Conservation (phyloP, 1,140 invertebrate species). For the Tetramorium parvispinum region DNA sequence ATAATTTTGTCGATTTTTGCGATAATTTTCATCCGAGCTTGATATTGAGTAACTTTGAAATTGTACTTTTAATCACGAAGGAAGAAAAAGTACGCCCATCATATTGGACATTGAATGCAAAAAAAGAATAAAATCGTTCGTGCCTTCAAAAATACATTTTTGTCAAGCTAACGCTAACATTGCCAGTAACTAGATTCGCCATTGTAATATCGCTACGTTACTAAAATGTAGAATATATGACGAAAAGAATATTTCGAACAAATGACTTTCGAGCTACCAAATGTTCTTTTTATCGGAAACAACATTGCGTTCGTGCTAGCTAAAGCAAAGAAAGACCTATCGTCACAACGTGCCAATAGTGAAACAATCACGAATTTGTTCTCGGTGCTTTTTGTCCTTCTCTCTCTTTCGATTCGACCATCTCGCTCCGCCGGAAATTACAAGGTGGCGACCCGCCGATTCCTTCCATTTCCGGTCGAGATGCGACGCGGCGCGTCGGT, state of each 20-base stretch:
- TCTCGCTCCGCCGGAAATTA: slow-evolving; percentile 68
- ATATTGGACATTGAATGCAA: neutral
- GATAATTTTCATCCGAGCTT: neutral
- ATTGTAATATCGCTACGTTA: slow-evolving; percentile 16
- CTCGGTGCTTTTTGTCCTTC: neutral
- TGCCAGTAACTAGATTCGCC: neutral
- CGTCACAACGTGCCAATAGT: slow-evolving; percentile 45
- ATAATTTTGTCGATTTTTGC: neutral
- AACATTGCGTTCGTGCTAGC: neutral
- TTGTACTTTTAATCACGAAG: neutral
- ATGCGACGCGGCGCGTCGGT: slow-evolving; percentile 38
- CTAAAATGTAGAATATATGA: slow-evolving; percentile 16
- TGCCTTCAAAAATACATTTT: neutral
- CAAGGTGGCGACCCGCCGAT: slow-evolving; percentile 58
- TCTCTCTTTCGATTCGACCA: slow-evolving; percentile 31
- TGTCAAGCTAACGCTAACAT: neutral
- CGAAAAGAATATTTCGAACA: slow-evolving; percentile 6
- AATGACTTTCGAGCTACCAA: neutral
- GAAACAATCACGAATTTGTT: slow-evolving; percentile 71
- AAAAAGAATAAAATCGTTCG: slow-evolving; percentile 3
- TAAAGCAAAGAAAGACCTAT: slow-evolving; percentile 36
- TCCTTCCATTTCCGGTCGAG: slow-evolving; percentile 71
- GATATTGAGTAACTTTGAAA: neutral
- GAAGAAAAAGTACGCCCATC: neutral
- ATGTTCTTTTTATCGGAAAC: slow-evolving; percentile 16